Evolutionary conservation across 2,113 vertebrate species (phyloP).

Genomic region (Bubo scandiacus): DNA sequence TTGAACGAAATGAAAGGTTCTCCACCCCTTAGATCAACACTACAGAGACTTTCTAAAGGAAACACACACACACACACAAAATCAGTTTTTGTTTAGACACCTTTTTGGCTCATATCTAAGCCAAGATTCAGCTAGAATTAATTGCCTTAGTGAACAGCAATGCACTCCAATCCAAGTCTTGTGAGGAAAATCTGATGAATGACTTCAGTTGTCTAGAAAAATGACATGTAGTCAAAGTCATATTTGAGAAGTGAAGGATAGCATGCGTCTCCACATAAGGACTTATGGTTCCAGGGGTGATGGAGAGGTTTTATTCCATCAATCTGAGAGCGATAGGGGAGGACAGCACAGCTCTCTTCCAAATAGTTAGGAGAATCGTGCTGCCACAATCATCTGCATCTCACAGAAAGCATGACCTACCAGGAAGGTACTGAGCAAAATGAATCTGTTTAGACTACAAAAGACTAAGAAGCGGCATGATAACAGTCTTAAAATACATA

Average conservation of each 20-base stretch:
- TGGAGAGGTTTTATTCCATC: conserved; percentile 26
- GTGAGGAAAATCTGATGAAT: conserved; percentile 30
- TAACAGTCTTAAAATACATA: background rate
- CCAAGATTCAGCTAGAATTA: conserved; percentile 36
- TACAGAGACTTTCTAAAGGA: background rate
- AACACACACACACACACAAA: background rate
- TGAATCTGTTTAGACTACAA: background rate
- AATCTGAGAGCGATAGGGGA: background rate
- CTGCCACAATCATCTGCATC: background rate
- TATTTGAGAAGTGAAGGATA: conserved; percentile 28
- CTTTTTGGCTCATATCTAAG: conserved; percentile 42
- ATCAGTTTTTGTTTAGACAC: conserved; percentile 16
- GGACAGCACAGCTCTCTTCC: background rate
- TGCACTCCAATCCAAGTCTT: background rate
- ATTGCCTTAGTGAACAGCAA: background rate
- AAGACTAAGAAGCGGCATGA: fast-evolving
- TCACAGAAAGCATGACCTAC: background rate
- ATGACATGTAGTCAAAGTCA: background rate
- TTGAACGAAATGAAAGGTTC: background rate
- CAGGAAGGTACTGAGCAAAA: background rate
- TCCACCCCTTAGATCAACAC: background rate
- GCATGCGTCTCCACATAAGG: background rate
- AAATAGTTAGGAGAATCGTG: background rate
- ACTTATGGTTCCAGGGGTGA: background rate
- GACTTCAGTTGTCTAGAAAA: conserved; percentile 2